These are phyloP conservation scores for Smutsia temminckii DNA, from an alignment of 2,797 vertebrate genomes.

Conservation along the genomic window DNA sequence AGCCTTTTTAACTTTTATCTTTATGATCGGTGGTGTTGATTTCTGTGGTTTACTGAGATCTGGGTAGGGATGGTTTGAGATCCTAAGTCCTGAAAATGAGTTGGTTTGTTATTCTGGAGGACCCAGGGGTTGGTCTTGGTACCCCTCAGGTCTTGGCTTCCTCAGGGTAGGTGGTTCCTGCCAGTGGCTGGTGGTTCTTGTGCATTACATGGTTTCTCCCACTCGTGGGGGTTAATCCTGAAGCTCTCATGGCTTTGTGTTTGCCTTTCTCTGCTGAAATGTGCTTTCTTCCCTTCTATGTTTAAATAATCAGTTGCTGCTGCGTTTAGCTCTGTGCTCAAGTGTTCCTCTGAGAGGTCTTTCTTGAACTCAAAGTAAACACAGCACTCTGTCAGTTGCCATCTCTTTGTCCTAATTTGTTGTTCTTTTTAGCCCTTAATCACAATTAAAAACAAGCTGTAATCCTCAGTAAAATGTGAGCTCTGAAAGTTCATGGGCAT, in stretches of 20 bases:
- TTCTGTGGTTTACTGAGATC: not conserved
- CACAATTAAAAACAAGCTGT: not conserved
- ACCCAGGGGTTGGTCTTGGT: not conserved
- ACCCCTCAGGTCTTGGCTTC: not conserved
- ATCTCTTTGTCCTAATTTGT: not conserved
- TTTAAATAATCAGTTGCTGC: not conserved
- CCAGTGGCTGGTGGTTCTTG: not conserved
- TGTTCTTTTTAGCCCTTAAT: not conserved
- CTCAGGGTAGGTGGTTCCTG: not conserved
- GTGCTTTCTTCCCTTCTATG: not conserved
- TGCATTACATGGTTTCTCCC: not conserved
- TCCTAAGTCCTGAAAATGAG: not conserved
- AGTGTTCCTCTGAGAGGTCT: not conserved
- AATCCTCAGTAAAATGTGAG: not conserved
- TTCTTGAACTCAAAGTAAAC: not conserved
- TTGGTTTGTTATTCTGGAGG: not conserved
- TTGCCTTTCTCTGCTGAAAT: not conserved
- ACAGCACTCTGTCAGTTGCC: not conserved
- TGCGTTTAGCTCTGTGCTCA: not conserved
- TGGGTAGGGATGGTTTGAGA: not conserved
- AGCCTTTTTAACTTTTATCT: not conserved
- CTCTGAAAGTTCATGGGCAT: not conserved
- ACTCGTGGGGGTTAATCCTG: not conserved
- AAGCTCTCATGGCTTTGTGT: not conserved
- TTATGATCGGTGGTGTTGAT: not conserved